A percentile compares a stretch with the other conserved stretches of the same genome.
phyloP scores from a whole-genome alignment of 2,888 invertebrate species.

The Leucophenga montana region DNA sequence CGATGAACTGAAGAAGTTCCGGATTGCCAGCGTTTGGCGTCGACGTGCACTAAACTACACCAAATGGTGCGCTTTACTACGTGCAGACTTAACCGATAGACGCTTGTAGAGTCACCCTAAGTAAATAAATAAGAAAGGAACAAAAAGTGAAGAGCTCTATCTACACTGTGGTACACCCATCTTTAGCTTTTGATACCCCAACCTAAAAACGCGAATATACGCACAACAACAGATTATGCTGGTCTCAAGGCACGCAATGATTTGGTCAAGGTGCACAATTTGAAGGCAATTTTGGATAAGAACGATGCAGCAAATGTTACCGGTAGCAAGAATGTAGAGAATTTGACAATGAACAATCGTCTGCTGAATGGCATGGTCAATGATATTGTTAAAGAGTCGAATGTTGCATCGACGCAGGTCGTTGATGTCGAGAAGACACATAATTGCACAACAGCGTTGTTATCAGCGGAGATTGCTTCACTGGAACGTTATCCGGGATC shows the following conservation, averaged over 20 bases:
- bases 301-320: slow-evolving; percentile 74
- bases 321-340: slow-evolving; percentile 68
- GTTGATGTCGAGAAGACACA: slow-evolving; percentile 78
- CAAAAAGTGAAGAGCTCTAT: no score
- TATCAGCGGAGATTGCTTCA: slow-evolving; percentile 79
- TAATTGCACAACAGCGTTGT: slow-evolving; percentile 80
- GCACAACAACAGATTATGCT: slow-evolving; percentile 82
- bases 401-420: slow-evolving; percentile 27
- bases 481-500: slow-evolving; percentile 88
- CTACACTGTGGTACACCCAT: no score
- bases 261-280: slow-evolving; percentile 75
- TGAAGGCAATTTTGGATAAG: slow-evolving; percentile 74
- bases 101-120: no score
- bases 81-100: no score
- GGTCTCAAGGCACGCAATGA: slow-evolving; percentile 75
- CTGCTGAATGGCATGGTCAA: slow-evolving; percentile 76
- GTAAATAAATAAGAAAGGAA: no score
- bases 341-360: slow-evolving; percentile 71
- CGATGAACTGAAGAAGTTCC: no score
- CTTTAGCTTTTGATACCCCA: no score
- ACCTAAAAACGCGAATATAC: slow-evolving; percentile 86
- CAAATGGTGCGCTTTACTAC: no score
- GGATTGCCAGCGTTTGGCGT: no score
- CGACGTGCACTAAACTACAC: no score
- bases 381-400: slow-evolving; percentile 75